These are phyloP conservation scores for Eriocheir sinensis DNA, from an alignment of 1,140 invertebrate species.

Conservation along the genomic window DNA sequence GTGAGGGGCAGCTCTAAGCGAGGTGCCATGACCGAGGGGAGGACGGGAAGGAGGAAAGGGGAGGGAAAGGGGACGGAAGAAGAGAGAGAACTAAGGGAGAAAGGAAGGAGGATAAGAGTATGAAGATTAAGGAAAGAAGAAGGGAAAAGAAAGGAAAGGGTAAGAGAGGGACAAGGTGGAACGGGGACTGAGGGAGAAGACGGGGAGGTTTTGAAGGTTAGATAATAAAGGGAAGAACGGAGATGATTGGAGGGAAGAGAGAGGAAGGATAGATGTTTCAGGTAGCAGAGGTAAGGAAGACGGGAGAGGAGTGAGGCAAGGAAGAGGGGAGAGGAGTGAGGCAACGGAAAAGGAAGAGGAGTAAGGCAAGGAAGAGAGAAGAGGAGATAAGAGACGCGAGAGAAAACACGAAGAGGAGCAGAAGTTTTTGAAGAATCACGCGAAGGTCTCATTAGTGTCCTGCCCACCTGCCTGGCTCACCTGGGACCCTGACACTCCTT, in stretches of 20 bases:
- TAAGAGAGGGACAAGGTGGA: too few relatives aligned
- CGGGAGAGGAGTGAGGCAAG: too few relatives aligned
- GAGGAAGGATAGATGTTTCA: too few relatives aligned
- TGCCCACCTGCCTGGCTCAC: background rate
- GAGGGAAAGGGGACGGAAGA: background rate
- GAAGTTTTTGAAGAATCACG: background rate
- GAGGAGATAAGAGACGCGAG: background rate
- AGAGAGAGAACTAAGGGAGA: too few relatives aligned
- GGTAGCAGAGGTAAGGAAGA: too few relatives aligned
- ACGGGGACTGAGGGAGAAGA: too few relatives aligned
- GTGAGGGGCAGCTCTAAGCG: background rate
- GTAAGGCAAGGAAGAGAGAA: background rate
- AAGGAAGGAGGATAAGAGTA: too few relatives aligned
- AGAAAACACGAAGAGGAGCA: background rate
- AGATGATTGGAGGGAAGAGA: too few relatives aligned
- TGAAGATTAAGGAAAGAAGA: too few relatives aligned
- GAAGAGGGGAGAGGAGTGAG: constrained; percentile 5
- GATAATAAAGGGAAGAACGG: too few relatives aligned
- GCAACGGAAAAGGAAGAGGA: background rate
- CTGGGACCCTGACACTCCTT: background rate
- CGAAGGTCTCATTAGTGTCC: background rate
- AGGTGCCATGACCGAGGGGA: background rate
- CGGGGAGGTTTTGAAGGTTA: too few relatives aligned
- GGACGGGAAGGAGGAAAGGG: background rate
- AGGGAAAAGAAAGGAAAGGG: too few relatives aligned